Base-by-base conservation (phyloP, 2,797 vertebrate genomes). In the Sebastes taczanowskii region DNA sequence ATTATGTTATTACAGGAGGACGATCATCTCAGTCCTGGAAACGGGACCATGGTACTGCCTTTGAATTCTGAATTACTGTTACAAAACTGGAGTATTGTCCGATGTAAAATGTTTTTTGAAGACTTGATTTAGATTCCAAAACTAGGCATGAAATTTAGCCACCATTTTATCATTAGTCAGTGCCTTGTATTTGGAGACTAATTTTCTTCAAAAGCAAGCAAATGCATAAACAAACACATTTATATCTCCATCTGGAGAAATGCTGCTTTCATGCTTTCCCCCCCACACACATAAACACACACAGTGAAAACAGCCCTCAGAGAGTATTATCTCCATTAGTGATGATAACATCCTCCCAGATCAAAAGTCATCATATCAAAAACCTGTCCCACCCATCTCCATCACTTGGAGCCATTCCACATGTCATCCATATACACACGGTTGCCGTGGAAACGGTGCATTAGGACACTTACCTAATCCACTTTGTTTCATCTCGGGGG, bases 401-500 rank as follows among this genome's bases (percentile, higher is more conserved):
- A 49, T 52, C 35, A 55, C 53, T 75, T 55, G 1, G 14, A 70
- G 14, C 25, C 42, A 46, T 61, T 46, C 74, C 70, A 62, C 32
- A 61, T 52, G 18, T n/a, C 49, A 52, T 52, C 62, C 49, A 69
- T 65, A 62, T 32, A 77, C 53, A 62, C 6, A 52, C 30, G 2
- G 86, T 79, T 85, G 42, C 74, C 62, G 11, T 13, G 35, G 76
- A 59, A 74, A 91, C 77, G 0, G 6, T 2, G 61, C 34, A 38
- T 63, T 8, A 58, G 0, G 38, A 86, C 74, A 93, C 95, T 84
- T 96, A 99, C 98, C 98, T 95, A 99, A 93, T 95, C 98, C 98
- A 74, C 98, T 99, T 88, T 99, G 99, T 78, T 99, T 99, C 96
- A 99, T 97, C 90, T 99, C 99, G 0, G 98, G 96, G 18, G 98